phyloP scores from a whole-genome alignment of 2,888 invertebrate species.

The Ochropacha duplaris region DNA sequence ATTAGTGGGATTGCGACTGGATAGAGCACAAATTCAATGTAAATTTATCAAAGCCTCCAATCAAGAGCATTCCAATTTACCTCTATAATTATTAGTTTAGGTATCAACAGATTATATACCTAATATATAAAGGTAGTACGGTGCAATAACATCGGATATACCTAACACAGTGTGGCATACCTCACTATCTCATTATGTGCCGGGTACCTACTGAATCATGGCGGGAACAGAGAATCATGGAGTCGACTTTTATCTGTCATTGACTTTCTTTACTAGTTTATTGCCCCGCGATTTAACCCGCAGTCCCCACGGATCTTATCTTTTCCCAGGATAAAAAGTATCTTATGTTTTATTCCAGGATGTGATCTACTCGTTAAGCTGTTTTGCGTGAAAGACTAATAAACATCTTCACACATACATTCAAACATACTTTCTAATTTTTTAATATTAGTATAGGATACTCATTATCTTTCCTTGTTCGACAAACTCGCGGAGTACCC shows the following conservation, averaged over 20 bases:
- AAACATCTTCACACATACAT: no score
- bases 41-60: background rate
- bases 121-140: conserved; percentile 5
- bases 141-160: conserved; percentile 30
- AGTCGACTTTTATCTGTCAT: conserved; percentile 20
- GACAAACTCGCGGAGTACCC: conserved; percentile 65
- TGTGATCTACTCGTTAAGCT: no score
- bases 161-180: conserved; percentile 28
- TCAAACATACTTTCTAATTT: no score
- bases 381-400: no score
- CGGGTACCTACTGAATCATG: conserved; percentile 63
- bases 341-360: no score
- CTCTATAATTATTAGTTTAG: background rate
- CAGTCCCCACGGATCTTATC: no score
- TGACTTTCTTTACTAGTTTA: no score
- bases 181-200: conserved; percentile 69
- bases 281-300: no score
- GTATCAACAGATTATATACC: background rate
- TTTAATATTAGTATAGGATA: conserved; percentile 5
- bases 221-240: conserved; percentile 29
- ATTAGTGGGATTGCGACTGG: no score
- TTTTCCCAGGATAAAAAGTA: no score
- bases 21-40: background rate
- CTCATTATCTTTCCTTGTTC: conserved; percentile 34
- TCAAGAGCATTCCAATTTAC: background rate